A percentile compares a stretch with the other conserved stretches of the same genome.
Evolutionary conservation across 2,113 vertebrate species (phyloP).

Genomic region (Caranx ignobilis): DNA sequence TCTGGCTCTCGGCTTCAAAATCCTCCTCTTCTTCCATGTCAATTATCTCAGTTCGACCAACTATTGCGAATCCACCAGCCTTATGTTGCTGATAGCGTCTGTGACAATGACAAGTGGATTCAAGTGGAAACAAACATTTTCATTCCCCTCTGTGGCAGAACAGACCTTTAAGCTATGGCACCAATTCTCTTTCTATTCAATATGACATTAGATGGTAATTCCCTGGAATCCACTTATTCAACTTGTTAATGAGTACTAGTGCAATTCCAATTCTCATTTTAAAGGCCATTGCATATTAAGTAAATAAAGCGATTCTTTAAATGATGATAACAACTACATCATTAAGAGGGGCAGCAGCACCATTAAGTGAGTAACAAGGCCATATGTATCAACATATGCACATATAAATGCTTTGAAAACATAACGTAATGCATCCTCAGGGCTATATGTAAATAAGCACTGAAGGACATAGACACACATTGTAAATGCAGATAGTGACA

Average conservation of each 20-base stretch:
- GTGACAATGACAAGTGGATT: slow-evolving; percentile 23
- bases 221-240: slow-evolving; percentile 35
- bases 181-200: slow-evolving; percentile 2
- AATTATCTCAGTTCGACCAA: slow-evolving; percentile 29
- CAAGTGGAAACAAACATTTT: slow-evolving; percentile 22
- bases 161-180: not conserved
- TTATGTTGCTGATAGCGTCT: slow-evolving; percentile 37
- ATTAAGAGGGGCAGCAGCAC: slow-evolving; percentile 6
- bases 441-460: slow-evolving; percentile 27
- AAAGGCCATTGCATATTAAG: slow-evolving; percentile 21
- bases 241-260: slow-evolving; percentile 36
- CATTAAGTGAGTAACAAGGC: slow-evolving; percentile 15
- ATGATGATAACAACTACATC: slow-evolving; percentile 47
- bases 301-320: slow-evolving; percentile 49
- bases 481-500: slow-evolving; percentile 26
- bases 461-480: slow-evolving; percentile 39
- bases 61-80: slow-evolving; percentile 49
- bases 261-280: slow-evolving; percentile 24
- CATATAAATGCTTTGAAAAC: slow-evolving; percentile 36
- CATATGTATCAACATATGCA: slow-evolving; percentile 16
- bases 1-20: slow-evolving; percentile 24
- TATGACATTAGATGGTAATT: slow-evolving; percentile 19
- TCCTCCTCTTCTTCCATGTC: slow-evolving; percentile 20
- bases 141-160: not conserved
- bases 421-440: slow-evolving; percentile 1